Conservation (phyloP, 2,113 vertebrate genomes). For the Pycnonotus jocosus region DNA sequence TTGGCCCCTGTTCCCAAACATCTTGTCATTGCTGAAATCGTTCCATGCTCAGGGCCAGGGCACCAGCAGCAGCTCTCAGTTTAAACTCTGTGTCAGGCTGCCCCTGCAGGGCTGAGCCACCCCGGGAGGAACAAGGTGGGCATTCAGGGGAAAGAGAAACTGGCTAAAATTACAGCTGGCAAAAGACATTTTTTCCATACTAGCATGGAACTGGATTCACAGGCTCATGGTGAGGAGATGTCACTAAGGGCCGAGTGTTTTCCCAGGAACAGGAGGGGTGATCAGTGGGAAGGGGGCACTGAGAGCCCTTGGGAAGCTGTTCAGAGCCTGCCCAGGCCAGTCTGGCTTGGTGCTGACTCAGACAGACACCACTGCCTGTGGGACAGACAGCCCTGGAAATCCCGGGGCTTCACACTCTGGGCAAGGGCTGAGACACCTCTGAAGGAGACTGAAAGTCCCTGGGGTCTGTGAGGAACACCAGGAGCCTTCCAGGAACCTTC, state of each 20-base stretch:
- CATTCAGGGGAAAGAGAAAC: background rate
- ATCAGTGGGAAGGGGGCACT: background rate
- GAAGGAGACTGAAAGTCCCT: background rate
- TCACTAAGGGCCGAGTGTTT: background rate
- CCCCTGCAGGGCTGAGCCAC: background rate
- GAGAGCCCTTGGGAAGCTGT: background rate
- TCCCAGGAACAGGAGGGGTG: background rate
- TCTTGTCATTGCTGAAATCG: background rate
- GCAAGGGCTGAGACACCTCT: background rate
- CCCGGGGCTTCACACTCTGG: background rate
- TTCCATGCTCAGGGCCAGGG: background rate
- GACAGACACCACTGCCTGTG: background rate
- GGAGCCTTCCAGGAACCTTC: background rate
- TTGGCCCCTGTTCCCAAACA: background rate
- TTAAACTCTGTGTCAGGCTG: background rate
- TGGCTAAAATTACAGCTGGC: background rate
- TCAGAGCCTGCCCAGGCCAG: background rate
- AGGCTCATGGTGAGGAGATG: background rate
- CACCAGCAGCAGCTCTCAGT: background rate
- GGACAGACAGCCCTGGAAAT: background rate
- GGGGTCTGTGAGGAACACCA: background rate
- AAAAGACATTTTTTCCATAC: background rate
- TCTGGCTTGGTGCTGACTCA: background rate
- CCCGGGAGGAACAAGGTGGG: background rate
- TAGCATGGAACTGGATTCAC: background rate